phyloP scores from a whole-genome alignment of 2,113 vertebrate species.

The Xenus cinereus region DNA sequence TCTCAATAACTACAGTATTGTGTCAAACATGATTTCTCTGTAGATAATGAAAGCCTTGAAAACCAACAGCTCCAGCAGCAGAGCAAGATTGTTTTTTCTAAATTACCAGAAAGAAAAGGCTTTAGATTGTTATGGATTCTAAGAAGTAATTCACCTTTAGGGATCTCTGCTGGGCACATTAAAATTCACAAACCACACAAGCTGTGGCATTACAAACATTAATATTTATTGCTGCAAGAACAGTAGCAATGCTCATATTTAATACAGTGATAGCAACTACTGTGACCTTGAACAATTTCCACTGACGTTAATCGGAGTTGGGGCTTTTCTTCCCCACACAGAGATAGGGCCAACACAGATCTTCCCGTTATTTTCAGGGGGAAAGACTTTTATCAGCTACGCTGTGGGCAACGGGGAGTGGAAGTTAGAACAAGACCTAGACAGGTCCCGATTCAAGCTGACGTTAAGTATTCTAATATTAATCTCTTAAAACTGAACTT shows the following conservation, averaged over 20 bases:
- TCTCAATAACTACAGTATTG: constrained; percentile 7
- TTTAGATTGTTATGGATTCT: background rate
- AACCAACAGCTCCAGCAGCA: constrained; percentile 11
- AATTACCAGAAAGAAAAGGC: background rate
- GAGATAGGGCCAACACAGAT: background rate
- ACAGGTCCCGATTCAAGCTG: background rate
- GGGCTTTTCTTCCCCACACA: background rate
- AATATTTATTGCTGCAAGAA: background rate
- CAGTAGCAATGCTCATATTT: background rate
- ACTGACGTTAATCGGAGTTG: background rate
- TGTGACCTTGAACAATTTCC: background rate
- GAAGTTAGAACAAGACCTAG: background rate
- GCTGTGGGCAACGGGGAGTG: accelerated
- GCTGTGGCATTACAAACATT: background rate
- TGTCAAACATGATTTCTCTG: constrained; percentile 36
- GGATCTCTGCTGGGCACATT: background rate
- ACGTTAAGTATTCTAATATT: background rate
- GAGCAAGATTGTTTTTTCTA: background rate
- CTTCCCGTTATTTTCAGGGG: background rate
- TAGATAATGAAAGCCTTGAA: constrained; percentile 29
- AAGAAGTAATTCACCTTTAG: background rate
- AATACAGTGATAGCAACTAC: background rate
- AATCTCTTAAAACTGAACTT: background rate
- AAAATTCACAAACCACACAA: background rate
- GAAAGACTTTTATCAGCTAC: background rate